Percentiles rank a stretch among this genome's conserved stretches.
Conservation (phyloP, 1,140 invertebrate genomes). For the Caenorhabditis briggsae region DNA sequence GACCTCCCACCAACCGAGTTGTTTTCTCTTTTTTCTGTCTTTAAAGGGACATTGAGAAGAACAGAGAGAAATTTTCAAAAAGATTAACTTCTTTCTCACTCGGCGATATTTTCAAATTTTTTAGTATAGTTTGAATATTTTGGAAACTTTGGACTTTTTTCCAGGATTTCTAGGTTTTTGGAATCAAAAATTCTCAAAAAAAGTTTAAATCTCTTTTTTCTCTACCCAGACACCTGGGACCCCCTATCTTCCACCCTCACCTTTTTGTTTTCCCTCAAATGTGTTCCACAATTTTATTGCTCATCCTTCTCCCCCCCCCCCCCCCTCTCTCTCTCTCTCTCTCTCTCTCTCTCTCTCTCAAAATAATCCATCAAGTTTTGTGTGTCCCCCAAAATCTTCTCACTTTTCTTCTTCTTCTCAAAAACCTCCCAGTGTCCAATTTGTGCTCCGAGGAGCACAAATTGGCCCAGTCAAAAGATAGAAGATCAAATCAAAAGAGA, state of each 20-base stretch:
- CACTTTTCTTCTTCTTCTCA: not conserved
- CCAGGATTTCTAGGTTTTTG: too few species aligned
- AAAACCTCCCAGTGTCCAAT: not conserved
- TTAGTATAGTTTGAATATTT: not conserved
- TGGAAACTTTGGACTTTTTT: too few species aligned
- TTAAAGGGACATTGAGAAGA: not conserved
- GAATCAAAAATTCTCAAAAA: too few species aligned
- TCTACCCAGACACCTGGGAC: too few species aligned
- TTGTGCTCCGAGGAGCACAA: not conserved
- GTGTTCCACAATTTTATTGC: too few species aligned
- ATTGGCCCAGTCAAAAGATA: too few species aligned
- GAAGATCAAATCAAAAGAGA: too few species aligned
- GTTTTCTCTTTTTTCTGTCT: not conserved
- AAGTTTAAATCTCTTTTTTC: too few species aligned
- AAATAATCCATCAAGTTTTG: slow-evolving; percentile 47
- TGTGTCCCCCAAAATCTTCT: not conserved
- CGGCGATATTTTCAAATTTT: not conserved
- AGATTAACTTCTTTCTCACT: slow-evolving; percentile 6
- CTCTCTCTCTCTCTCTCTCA: not conserved
- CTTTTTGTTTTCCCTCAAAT: not conserved
- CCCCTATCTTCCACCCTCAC: slow-evolving; percentile 4
- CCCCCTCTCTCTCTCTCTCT: too few species aligned
- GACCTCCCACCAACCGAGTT: too few species aligned
- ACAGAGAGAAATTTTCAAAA: not conserved
- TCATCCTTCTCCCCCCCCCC: too few species aligned